phyloP scores from a whole-genome alignment of 2,888 invertebrate genomes.

The Watsonalla binaria region DNA sequence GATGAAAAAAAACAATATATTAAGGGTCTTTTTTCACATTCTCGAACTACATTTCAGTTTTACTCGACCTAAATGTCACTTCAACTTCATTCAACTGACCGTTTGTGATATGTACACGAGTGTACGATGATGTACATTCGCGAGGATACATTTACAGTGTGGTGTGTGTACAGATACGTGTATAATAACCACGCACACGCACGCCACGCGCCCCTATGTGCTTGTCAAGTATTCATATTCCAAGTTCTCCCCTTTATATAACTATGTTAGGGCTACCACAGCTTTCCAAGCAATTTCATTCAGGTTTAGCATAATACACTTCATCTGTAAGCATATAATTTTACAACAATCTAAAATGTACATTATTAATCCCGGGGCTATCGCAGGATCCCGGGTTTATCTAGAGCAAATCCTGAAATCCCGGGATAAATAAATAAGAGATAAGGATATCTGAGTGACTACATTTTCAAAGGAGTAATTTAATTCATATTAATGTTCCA shows the following conservation, averaged over 20 bases:
- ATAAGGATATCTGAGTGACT: not conserved
- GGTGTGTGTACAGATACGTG: slow-evolving; percentile 26
- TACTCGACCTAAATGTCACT: slow-evolving; percentile 55
- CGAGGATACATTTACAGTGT: slow-evolving; percentile 8
- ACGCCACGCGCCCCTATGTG: slow-evolving; percentile 44
- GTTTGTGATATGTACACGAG: slow-evolving; percentile 11
- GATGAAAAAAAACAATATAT: not conserved
- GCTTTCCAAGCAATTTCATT: not conserved
- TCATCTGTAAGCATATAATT: no score
- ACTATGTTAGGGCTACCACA: slow-evolving; percentile 39
- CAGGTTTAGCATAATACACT: no score
- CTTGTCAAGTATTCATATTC: slow-evolving; percentile 25
- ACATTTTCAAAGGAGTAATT: no score
- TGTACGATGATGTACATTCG: slow-evolving; percentile 4
- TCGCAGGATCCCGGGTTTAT: no score
- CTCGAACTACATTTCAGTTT: slow-evolving; percentile 5
- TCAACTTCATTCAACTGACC: slow-evolving; percentile 28
- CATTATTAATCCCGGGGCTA: no score
- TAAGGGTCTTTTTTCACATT: no score
- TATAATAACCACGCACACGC: slow-evolving; percentile 33
- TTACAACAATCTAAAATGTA: no score
- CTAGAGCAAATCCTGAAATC: no score
- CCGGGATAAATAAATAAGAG: no score
- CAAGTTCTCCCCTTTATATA: slow-evolving; percentile 44
- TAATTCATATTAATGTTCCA: no score